Evolutionary conservation across 2,888 invertebrate genomes (phyloP).

Genomic region (Biston stratarius): DNA sequence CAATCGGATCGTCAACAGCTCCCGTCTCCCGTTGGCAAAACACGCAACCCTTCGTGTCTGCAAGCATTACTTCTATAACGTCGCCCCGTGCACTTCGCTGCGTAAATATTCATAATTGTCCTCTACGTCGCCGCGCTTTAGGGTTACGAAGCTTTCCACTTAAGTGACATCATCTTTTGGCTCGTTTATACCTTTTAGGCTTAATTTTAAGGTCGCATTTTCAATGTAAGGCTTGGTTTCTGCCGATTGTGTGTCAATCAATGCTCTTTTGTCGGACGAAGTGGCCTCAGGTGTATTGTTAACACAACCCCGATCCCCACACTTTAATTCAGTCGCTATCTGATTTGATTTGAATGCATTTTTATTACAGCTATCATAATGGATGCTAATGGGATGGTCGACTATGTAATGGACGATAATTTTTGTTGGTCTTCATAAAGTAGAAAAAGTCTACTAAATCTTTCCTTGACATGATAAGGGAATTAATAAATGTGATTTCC

Average conservation of each 20-base stretch:
- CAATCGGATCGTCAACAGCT: slow-evolving; percentile 45
- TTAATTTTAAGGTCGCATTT: slow-evolving; percentile 47
- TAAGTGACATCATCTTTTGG: slow-evolving; percentile 41
- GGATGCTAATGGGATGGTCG: slow-evolving; percentile 38
- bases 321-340: slow-evolving; percentile 47
- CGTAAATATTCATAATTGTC: slow-evolving; percentile 75
- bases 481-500: slow-evolving; percentile 74
- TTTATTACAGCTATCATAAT: slow-evolving; percentile 32
- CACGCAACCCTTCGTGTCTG: slow-evolving; percentile 68
- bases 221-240: slow-evolving; percentile 37
- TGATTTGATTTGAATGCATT: slow-evolving; percentile 43
- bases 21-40: slow-evolving; percentile 51
- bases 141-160: slow-evolving; percentile 52
- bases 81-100: slow-evolving; percentile 65
- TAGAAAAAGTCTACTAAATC: slow-evolving; percentile 70
- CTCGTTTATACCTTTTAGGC: slow-evolving; percentile 42
- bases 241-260: slow-evolving; percentile 56
- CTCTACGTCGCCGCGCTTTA: slow-evolving; percentile 55
- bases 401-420: slow-evolving; percentile 54
- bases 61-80: slow-evolving; percentile 68
- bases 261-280: slow-evolving; percentile 61
- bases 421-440: slow-evolving; percentile 62
- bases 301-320: slow-evolving; percentile 50
- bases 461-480: slow-evolving; percentile 71
- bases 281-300: slow-evolving; percentile 69